A percentile compares a stretch with the other conserved stretches of the same genome.
These are phyloP conservation scores for Halcyon malimbica DNA, from an alignment of 2,113 vertebrate genomes.

Conservation along the genomic window DNA sequence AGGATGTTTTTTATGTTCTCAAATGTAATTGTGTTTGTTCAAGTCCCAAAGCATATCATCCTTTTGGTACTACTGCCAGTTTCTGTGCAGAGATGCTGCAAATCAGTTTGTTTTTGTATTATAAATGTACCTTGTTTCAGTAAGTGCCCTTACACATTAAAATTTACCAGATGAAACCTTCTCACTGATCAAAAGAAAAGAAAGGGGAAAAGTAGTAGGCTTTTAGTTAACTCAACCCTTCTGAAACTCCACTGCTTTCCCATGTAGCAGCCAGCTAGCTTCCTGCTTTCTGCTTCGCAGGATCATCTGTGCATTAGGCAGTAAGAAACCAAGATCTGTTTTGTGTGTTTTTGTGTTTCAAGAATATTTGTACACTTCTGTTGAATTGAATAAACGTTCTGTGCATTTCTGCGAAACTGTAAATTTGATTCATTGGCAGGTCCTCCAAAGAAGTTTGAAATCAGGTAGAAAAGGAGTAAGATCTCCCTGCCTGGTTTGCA, in stretches of 20 bases:
- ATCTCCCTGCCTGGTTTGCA: neutral
- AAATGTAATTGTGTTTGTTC: neutral
- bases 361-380: slow-evolving; percentile 32
- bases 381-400: slow-evolving; percentile 62
- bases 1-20: neutral
- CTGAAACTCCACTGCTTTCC: neutral
- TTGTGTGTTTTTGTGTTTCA: slow-evolving; percentile 14
- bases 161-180: neutral
- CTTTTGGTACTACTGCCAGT: neutral
- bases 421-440: neutral
- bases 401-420: neutral
- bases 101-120: neutral
- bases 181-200: neutral
- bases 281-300: neutral
- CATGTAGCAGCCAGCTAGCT: neutral
- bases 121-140: neutral
- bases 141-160: neutral
- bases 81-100: neutral
- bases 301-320: neutral
- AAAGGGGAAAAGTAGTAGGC: neutral
- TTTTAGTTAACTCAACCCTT: neutral
- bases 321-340: slow-evolving; percentile 13
- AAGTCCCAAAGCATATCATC: neutral
- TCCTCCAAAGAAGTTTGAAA: neutral
- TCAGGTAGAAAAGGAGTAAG: neutral